A percentile compares a stretch with the other conserved stretches of the same genome.
phyloP scores from a whole-genome alignment of 2,113 vertebrate species.

The Passer montanus region DNA sequence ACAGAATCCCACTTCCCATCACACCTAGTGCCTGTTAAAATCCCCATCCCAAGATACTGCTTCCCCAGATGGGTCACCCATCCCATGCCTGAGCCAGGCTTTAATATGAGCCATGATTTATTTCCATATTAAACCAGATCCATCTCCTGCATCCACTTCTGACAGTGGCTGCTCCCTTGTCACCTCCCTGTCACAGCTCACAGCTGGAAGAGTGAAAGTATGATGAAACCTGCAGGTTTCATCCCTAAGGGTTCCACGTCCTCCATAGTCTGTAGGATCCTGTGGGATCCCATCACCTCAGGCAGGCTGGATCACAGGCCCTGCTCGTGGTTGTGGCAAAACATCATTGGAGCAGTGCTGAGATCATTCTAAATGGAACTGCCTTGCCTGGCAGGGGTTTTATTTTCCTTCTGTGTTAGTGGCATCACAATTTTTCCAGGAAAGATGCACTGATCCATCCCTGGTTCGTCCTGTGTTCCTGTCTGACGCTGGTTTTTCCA shows the following conservation, averaged over 20 bases:
- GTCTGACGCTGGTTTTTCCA: background rate
- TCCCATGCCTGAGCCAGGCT: background rate
- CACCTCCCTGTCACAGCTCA: background rate
- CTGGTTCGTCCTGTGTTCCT: background rate
- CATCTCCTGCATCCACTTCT: background rate
- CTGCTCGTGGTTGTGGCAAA: rapidly evolving
- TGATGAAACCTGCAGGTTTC: background rate
- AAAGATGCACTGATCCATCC: background rate
- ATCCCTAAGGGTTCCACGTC: rapidly evolving
- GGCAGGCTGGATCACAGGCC: background rate
- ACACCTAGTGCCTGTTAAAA: background rate
- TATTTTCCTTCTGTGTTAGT: background rate
- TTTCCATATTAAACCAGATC: background rate
- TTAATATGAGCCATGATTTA: background rate
- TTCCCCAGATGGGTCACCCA: background rate
- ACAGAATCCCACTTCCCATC: background rate
- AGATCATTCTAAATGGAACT: background rate
- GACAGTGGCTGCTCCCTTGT: background rate
- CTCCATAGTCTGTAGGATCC: rapidly evolving
- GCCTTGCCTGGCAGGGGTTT: background rate
- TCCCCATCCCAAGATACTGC: background rate
- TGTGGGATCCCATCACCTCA: rapidly evolving
- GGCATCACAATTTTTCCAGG: background rate
- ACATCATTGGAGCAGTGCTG: rapidly evolving
- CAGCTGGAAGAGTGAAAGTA: too few species aligned